A percentile compares a stretch with the other conserved stretches of the same genome.
Evolutionary conservation across 2,113 vertebrate genomes (phyloP).

Genomic region (Hemicordylus capensis): DNA sequence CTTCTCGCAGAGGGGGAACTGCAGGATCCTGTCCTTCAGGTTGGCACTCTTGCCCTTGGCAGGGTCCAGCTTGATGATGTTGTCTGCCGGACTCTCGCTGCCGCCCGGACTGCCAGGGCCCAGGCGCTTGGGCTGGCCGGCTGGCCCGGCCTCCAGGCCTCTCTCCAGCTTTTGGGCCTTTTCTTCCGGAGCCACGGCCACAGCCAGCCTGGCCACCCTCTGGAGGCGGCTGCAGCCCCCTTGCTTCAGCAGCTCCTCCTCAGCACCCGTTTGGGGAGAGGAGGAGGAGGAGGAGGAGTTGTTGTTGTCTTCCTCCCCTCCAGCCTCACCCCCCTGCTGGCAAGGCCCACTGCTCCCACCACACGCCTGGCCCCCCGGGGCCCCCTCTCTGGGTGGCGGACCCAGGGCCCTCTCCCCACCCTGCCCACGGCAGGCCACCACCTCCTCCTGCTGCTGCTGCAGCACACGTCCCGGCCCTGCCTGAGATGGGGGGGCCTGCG

Average conservation of each 20-base stretch:
- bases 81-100: neutral
- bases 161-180: neutral
- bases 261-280: conserved; percentile 34
- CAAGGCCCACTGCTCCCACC: neutral
- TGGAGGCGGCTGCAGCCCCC: neutral
- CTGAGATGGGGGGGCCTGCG: neutral
- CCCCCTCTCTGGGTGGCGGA: neutral
- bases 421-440: neutral
- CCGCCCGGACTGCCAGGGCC: neutral
- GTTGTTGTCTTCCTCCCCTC: conserved; percentile 68
- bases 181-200: neutral
- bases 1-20: conserved; percentile 69
- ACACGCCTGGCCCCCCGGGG: neutral
- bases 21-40: conserved; percentile 71
- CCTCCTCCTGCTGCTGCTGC: neutral
- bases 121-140: fast-evolving
- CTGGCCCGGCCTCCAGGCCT: neutral
- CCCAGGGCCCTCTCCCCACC: neutral
- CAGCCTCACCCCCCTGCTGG: conserved; percentile 46
- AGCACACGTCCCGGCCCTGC: neutral
- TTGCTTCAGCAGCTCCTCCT: neutral
- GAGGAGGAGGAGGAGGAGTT: too few relatives aligned
- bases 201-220: neutral
- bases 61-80: conserved; percentile 63
- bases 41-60: conserved; percentile 80